These are phyloP conservation scores for Alethe castanea DNA, from an alignment of 2,113 vertebrate species.

Conservation along the genomic window DNA sequence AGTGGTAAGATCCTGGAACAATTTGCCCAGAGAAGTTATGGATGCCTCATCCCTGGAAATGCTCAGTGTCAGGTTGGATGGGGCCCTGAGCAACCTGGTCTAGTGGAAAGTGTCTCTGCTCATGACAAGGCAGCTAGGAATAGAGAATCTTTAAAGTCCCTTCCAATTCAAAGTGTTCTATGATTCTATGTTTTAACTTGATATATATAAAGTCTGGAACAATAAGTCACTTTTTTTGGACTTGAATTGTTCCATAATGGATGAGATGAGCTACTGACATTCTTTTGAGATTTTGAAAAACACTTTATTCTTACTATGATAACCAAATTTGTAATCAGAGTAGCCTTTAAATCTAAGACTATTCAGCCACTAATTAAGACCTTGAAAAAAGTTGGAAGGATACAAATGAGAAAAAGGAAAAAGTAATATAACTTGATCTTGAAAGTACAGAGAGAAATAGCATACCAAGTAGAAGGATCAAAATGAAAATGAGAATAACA, in stretches of 20 bases:
- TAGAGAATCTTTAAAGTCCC: neutral
- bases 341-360: neutral
- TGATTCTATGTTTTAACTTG: neutral
- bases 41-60: neutral
- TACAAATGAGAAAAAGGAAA: neutral
- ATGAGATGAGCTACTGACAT: neutral
- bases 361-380: neutral
- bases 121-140: neutral
- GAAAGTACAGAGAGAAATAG: neutral
- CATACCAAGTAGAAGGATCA: neutral
- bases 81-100: neutral
- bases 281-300: neutral
- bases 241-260: neutral
- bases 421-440: neutral
- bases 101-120: neutral
- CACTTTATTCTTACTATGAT: neutral
- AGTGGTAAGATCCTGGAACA: too few relatives aligned
- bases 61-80: too few relatives aligned
- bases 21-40: neutral
- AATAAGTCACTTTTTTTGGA: neutral
- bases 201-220: neutral
- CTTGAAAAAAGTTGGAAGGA: neutral
- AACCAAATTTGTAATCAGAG: neutral
- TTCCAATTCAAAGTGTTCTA: neutral
- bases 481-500: slow-evolving; percentile 14